Evolutionary conservation across 2,888 invertebrate species (phyloP), one percentile per base, ranked within the genome.

Genomic region (Ceraclea dissimilis): DNA sequence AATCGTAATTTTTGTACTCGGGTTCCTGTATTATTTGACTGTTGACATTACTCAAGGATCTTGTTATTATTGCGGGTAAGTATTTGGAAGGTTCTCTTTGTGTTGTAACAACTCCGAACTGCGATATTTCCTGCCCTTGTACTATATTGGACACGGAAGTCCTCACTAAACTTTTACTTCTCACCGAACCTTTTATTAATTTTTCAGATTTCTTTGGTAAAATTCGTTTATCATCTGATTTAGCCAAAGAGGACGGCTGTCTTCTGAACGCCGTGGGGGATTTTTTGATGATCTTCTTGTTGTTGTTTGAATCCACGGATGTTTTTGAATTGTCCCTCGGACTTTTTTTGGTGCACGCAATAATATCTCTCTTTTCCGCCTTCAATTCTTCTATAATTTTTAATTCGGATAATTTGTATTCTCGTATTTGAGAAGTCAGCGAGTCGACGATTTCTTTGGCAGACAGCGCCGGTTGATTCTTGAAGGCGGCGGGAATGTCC

Each of bases 401-500:
- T 22, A 58, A n/a, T 21, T 54, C 59, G 19, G 50, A 10, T 10
- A 61, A 16, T 20, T 57, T 60, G 22, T 56, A 51, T n/a, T 60
- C 52, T 26, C 53, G 51, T 18, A 62, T 56, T 46, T 62, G 60
- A 5, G 58, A 54, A 4, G 62, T 58, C 5, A 62, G 52, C 2
- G 58, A 58, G 18, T 62, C 62, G 50, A 62, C 60, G 6, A 62
- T 58, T 31, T 60, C 56, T 46, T 54, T 60, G 4, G 62, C 58
- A 6, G 60, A 55, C 8, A 60, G 55, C 8, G 62, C 51, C 11
- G 47, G 49, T 44, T 52, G 58, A 31, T 54, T 59, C 34, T 44
- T 17, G 19, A 55, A 19, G 11, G 49, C 51, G 2, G 39, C 18
- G 49, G 52, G 19, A n/a, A 39, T 39, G 16, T 66, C 54, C 63